Evolutionary conservation across 2,888 invertebrate species (phyloP).

Genomic region (Invenusta paracnida): DNA sequence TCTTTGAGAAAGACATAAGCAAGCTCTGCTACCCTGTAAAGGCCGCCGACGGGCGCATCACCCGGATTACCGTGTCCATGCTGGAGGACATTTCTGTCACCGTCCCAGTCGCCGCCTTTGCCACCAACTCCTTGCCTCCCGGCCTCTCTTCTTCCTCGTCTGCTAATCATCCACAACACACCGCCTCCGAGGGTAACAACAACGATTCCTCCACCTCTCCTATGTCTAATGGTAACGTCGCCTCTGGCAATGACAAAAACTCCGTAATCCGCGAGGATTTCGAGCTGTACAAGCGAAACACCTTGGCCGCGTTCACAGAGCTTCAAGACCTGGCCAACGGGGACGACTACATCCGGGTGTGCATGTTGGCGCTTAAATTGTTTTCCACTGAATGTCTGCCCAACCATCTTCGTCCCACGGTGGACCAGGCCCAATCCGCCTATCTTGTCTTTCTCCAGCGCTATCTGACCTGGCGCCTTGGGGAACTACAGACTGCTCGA

Average conservation of each 20-base stretch:
- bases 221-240: not conserved
- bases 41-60: constrained; percentile 3
- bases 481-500: not conserved
- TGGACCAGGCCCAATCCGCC: constrained; percentile 20
- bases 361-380: constrained; percentile 41
- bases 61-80: constrained; percentile 36
- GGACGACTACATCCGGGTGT: constrained; percentile 40
- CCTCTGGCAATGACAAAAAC: not conserved
- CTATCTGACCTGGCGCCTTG: constrained; percentile 32
- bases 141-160: constrained; percentile 31
- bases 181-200: not conserved
- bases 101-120: constrained; percentile 15
- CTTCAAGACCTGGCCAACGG: constrained; percentile 18
- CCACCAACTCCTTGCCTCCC: too few relatives aligned
- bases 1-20: constrained; percentile 40
- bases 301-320: constrained; percentile 36
- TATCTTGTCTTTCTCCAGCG: constrained; percentile 37
- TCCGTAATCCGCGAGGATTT: constrained; percentile 39
- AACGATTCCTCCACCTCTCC: not conserved
- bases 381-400: constrained; percentile 39
- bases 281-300: constrained; percentile 43
- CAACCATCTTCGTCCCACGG: constrained; percentile 27
- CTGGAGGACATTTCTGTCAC: constrained; percentile 32
- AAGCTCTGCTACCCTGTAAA: constrained; percentile 39
- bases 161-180: not conserved